Conservation (phyloP, 2,113 vertebrate genomes). For the Setophaga coronata region DNA sequence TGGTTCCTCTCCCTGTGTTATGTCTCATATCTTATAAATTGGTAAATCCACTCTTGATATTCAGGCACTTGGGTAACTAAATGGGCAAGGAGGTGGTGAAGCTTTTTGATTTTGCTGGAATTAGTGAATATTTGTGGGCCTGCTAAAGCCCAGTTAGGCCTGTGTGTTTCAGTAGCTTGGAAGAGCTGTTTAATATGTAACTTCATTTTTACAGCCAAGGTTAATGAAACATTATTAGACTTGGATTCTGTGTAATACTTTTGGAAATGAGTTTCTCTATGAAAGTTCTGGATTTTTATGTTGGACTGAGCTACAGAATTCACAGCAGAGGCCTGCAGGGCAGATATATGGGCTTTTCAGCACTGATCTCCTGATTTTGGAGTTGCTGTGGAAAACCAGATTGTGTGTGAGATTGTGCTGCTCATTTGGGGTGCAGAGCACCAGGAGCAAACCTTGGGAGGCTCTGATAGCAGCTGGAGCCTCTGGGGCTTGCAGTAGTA, state of each 20-base stretch:
- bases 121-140: not conserved
- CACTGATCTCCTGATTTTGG: not conserved
- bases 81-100: not conserved
- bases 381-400: not conserved
- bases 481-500: not conserved
- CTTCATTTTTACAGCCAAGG: not conserved
- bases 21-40: not conserved
- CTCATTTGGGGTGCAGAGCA: not conserved
- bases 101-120: not conserved
- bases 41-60: not conserved
- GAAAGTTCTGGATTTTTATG: accelerated
- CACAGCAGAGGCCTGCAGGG: not conserved
- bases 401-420: not conserved
- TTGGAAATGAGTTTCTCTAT: not conserved
- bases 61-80: not conserved
- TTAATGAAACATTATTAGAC: not conserved
- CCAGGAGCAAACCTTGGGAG: not conserved
- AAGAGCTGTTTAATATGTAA: not conserved
- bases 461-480: not conserved
- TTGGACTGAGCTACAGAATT: not conserved
- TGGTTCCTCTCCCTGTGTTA: not conserved
- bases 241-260: not conserved
- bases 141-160: not conserved
- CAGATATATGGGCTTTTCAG: not conserved
- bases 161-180: not conserved